Conservation (phyloP, 1,140 invertebrate genomes). For the Micrasema minimum region DNA sequence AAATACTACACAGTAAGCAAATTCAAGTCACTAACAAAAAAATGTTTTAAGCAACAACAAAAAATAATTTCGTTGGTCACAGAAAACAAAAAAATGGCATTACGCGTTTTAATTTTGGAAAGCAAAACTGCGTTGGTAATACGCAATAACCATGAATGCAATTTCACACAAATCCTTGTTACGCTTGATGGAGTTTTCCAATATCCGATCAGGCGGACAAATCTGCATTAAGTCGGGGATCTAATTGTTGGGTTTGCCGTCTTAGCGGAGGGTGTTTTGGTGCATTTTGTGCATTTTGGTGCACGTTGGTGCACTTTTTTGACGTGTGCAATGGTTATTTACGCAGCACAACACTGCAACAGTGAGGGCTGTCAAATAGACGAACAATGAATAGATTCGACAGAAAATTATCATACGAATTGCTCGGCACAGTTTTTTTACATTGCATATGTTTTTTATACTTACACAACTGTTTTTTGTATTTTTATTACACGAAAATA, state of each 20-base stretch:
- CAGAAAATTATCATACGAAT: neutral
- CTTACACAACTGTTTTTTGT: too few species aligned
- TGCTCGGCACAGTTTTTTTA: too few species aligned
- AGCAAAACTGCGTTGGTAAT: too few species aligned
- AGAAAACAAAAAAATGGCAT: too few species aligned
- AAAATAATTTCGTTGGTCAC: too few species aligned
- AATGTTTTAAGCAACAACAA: too few species aligned
- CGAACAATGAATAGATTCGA: neutral
- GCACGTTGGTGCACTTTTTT: neutral
- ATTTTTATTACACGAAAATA: too few species aligned
- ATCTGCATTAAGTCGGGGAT: neutral
- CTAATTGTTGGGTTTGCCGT: conserved; percentile 16
- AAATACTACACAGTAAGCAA: too few species aligned
- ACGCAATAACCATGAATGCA: conserved; percentile 12
- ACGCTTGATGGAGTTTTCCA: conserved; percentile 12
- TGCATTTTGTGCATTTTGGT: neutral
- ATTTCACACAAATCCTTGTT: conserved; percentile 28
- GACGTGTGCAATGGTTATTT: neutral
- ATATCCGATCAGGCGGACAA: conserved; percentile 14
- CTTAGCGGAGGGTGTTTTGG: conserved; percentile 5
- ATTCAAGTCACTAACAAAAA: too few species aligned
- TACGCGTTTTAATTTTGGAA: too few species aligned
- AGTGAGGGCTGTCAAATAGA: neutral
- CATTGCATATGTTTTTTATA: too few species aligned
- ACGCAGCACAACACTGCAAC: neutral